Base-by-base conservation (phyloP, 2,888 invertebrate genomes). In the Trissolcus brochymenae region DNA sequence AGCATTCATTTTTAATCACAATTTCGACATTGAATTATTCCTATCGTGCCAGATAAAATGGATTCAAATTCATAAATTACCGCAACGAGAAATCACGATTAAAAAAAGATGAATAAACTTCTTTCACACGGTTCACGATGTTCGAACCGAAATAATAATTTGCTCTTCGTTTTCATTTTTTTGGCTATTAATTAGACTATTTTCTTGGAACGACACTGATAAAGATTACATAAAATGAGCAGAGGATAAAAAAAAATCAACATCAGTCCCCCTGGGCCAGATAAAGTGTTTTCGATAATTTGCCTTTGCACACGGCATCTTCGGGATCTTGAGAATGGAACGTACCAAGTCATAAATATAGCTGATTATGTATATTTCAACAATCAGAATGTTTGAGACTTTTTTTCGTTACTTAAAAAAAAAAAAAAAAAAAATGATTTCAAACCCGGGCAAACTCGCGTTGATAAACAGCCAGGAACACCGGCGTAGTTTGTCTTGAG, bases 401-500 rank as follows among this genome's bases (percentile, higher is more conserved):
- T 59, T 65, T 73, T n/a, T n/a, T n/a, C n/a, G n/a, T n/a, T n/a
- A n/a, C n/a, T n/a, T n/a, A n/a, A n/a, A n/a, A n/a, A n/a, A n/a
- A n/a, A n/a, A n/a, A n/a, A n/a, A n/a, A n/a, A n/a, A n/a, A n/a
- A n/a, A n/a, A n/a, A n/a, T n/a, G 50, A 13, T 14, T 46, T 14
- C 49, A 16, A 53, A 55, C 40, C 40, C 50, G 19, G 50, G 60
- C 14, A 49, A 25, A 29, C 56, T 53, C 16, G 9, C 41, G 49
- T 71, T 71, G 64, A 65, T 65, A 72, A 64, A 64, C 65, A 56
- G 43, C 35, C 9, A n/a, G 29, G 9, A 65, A 75, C 81, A 86
- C 84, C 81, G 82, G 82, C 80, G 83, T 51, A 67, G 51, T 68
- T 68, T 68, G 67, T 76, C 60, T 76, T 70, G 59, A 79, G 80